phyloP scores from a whole-genome alignment of 2,797 vertebrate species.

The Agapornis canus region DNA sequence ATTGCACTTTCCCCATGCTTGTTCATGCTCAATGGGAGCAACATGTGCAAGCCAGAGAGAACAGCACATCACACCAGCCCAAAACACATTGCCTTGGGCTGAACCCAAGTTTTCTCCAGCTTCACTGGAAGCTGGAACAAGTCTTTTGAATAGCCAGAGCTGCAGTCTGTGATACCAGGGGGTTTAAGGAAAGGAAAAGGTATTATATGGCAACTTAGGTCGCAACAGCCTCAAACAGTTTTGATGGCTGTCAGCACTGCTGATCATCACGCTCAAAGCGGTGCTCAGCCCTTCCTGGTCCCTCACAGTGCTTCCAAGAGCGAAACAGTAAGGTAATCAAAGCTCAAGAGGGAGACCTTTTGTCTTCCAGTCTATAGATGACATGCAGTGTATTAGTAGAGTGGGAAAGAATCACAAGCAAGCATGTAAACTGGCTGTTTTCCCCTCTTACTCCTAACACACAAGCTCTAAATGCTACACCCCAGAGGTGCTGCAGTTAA shows the following conservation, averaged over 20 bases:
- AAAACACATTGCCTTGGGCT: background rate
- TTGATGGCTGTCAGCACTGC: background rate
- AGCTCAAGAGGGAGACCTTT: background rate
- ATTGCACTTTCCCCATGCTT: background rate
- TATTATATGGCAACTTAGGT: background rate
- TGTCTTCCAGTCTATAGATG: background rate
- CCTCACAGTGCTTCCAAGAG: fast-evolving
- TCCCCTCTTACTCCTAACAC: background rate
- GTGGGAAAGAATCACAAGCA: background rate
- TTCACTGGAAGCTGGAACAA: background rate
- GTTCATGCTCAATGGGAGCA: background rate
- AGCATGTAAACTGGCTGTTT: background rate
- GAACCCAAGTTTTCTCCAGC: background rate
- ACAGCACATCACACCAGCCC: background rate
- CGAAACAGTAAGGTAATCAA: background rate
- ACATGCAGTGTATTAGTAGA: background rate
- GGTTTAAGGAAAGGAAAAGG: background rate
- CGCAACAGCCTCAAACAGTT: background rate
- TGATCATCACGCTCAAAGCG: background rate
- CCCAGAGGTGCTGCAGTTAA: background rate
- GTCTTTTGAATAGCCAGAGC: background rate
- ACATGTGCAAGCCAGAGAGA: background rate
- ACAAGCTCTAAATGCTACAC: background rate
- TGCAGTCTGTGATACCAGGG: background rate
- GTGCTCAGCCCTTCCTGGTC: background rate